Evolutionary conservation across 2,797 vertebrate genomes (phyloP), one percentile per base, ranked within the genome.

Genomic region (Melanotaenia nigrans): DNA sequence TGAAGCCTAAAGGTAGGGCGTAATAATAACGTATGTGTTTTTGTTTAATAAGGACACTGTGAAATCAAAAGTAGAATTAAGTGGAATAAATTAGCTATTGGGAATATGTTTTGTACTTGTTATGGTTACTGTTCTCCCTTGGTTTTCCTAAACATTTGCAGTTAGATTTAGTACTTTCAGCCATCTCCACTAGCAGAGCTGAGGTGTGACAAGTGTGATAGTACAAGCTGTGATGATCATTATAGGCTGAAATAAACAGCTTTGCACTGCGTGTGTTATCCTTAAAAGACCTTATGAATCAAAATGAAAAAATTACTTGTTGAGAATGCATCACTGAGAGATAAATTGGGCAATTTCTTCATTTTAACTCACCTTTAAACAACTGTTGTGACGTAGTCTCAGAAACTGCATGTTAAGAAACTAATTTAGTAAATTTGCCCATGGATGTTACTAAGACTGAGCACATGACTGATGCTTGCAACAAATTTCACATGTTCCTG

Each of bases 401-500:
- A 66, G 20, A 14, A 77, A 59, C 54, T 38, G 7, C 63, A 36
- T 40, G 40, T 32, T 30, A 56, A 73, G 18, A 3, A 2, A 3
- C 33, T 11, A 30, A 36, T 61, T 71, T 71, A 70, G 63, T 58
- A 70, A 45, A 74, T 18, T 64, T 30, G 61, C 65, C 70, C 45
- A 4, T 25, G 30, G 36, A 5, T 33, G 68, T 28, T 57, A 28
- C 56, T 63, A 54, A 11, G 30, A 59, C 54, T 65, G 22, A 54
- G 8, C 35, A 33, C 58, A 32, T 22, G 65, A 61, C 69, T 54
- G 71, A 42, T 36, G 32, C 36, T 28, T 64, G 66, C 64, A 74
- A 64, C 68, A 65, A 71, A 63, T 66, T 73, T 54, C 77, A 73
- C 58, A 57, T 71, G 68, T 77, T 61, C 42, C 36, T 51, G 53